Base-by-base conservation (phyloP, 2,888 invertebrate genomes). In the Tachina fera region DNA sequence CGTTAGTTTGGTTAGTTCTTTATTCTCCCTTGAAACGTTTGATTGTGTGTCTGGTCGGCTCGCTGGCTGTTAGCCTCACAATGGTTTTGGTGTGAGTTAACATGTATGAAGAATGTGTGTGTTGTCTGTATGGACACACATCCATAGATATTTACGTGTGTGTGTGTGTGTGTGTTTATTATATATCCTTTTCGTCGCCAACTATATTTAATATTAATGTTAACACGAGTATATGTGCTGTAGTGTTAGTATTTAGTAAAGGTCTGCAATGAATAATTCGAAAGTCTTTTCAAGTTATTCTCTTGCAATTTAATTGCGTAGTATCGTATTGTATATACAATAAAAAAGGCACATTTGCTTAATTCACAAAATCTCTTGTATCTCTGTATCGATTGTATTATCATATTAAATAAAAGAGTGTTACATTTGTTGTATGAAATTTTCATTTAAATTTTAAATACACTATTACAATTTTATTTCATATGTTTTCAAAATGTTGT, bases 101-200 rank as follows among this genome's bases (percentile, higher is more conserved):
- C n/a, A 49, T 79, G 19, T 6, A 31, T 31, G 5, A 31, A 31
- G 5, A 31, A 31, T 6, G 31, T 31, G 31, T 31, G 31, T 6
- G 31, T 5, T 67, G 58, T 43, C 9, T 19, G 9, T 56, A 5
- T 65, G 45, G 47, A 6, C 47, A 47, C 1, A 47, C 13, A 31
- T 47, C 13, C 13, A 47, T 47, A 47, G 0, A 31, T 6, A 31
- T 31, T 31, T 31, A 31, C 31, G 31, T 31, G 47, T 63, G 16
- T 65, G 65, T 31, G 4, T 70, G 56, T 71, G 4, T 63, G 16
- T 65, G 65, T 31, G 4, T 70, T 45, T 71, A 4, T 67, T 3
- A 19, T 60, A 51, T 71, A 72, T 83, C 60, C 47, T 67, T 61
- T 67, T 19, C 77, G 83, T 74, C 83, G 77, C 77, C 83, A 83